Evolutionary conservation across 1,140 invertebrate genomes (phyloP).

Genomic region (Homarus americanus): DNA sequence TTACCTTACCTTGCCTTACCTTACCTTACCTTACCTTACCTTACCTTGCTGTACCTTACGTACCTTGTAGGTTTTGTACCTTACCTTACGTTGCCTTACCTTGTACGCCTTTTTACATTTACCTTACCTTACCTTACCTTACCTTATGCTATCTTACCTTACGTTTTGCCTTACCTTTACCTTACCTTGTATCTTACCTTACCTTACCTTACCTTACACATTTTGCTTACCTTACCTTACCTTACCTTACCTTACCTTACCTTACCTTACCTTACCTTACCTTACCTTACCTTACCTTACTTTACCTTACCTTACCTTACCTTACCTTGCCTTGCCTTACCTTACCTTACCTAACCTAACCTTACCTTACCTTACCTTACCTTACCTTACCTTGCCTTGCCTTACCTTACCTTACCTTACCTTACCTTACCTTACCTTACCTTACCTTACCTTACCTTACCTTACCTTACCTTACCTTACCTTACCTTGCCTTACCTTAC

Average conservation of each 20-base stretch:
- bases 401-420: too few species aligned
- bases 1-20: neutral
- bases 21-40: slow-evolving; percentile 2
- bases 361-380: neutral
- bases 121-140: neutral
- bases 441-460: too few species aligned
- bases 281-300: neutral
- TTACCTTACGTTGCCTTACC: neutral
- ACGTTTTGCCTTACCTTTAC: neutral
- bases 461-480: too few species aligned
- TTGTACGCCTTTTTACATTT: too few species aligned
- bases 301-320: neutral
- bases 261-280: neutral
- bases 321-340: neutral
- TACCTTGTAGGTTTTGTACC: neutral
- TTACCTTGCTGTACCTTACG: neutral
- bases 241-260: neutral
- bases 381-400: too few species aligned
- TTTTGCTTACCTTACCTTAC: neutral
- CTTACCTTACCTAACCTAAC: neutral
- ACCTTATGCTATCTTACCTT: neutral
- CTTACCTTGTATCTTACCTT: neutral
- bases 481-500: too few species aligned
- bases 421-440: too few species aligned
- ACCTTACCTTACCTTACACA: neutral